Evolutionary conservation across 1,140 invertebrate genomes (phyloP).

Genomic region (Leptinotarsa defecta): DNA sequence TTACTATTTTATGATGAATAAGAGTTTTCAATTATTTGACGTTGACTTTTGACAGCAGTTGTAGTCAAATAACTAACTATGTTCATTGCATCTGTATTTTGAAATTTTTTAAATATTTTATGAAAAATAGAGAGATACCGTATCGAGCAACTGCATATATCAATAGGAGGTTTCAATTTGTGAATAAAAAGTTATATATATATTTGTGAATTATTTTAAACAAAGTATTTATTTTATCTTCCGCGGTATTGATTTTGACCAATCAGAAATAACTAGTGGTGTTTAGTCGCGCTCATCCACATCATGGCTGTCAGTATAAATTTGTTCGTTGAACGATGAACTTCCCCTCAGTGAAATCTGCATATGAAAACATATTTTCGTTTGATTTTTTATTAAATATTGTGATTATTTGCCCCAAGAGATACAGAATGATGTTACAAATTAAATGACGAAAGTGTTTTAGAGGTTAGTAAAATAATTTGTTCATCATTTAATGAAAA

Average conservation of each 20-base stretch:
- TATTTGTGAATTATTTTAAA: background rate
- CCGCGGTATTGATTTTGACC: conserved; percentile 53
- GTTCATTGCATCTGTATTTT: background rate
- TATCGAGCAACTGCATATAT: too few species aligned
- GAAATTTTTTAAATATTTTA: too few species aligned
- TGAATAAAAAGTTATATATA: background rate
- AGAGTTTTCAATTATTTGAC: too few species aligned
- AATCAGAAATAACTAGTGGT: conserved; percentile 66
- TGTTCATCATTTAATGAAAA: background rate
- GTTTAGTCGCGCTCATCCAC: conserved; percentile 78
- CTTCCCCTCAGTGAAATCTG: conserved; percentile 70
- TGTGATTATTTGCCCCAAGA: conserved; percentile 37
- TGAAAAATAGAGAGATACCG: too few species aligned
- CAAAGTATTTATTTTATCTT: conserved; percentile 7
- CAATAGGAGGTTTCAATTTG: background rate
- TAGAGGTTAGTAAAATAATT: conserved; percentile 32
- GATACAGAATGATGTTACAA: conserved; percentile 46
- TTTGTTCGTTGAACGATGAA: conserved; percentile 78
- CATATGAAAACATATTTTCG: conserved; percentile 47
- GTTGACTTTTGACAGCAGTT: too few species aligned
- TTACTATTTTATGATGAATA: too few species aligned
- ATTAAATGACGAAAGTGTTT: conserved; percentile 39
- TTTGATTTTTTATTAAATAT: conserved; percentile 44
- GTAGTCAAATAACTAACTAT: background rate
- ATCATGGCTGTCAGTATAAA: conserved; percentile 89